These are phyloP conservation scores for Odontamblyopus lacepedii DNA, from an alignment of 2,797 vertebrate genomes.

Conservation along the genomic window DNA sequence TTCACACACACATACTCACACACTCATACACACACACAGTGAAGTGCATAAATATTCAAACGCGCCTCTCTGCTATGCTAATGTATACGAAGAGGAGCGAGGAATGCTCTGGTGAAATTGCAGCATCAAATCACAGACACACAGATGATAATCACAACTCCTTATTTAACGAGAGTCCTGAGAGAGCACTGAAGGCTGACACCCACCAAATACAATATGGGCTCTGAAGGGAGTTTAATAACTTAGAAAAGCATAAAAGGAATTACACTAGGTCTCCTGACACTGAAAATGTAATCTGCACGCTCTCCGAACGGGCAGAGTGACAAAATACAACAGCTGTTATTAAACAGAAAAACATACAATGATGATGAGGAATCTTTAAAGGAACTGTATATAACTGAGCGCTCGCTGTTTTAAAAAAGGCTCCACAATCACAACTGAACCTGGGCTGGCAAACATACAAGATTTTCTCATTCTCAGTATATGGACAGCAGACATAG, in stretches of 20 bases:
- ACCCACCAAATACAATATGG: conserved; percentile 6
- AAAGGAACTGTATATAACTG: too few species aligned
- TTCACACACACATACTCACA: too few species aligned
- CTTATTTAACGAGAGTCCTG: conserved; percentile 12
- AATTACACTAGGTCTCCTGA: conserved; percentile 1
- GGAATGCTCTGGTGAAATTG: conserved; percentile 8
- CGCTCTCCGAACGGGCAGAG: background rate
- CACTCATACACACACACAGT: background rate
- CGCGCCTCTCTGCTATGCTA: conserved; percentile 8
- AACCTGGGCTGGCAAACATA: too few species aligned
- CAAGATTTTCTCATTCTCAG: too few species aligned
- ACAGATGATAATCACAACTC: conserved; percentile 19
- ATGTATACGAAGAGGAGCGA: conserved; percentile 25
- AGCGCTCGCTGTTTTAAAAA: too few species aligned
- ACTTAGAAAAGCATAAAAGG: background rate
- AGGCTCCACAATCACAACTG: too few species aligned
- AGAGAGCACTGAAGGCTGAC: conserved; percentile 14
- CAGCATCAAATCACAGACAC: background rate
- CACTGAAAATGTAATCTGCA: conserved; percentile 9
- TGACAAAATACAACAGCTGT: background rate
- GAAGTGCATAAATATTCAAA: background rate
- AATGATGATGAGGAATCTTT: too few species aligned
- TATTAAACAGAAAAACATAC: too few species aligned
- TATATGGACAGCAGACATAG: too few species aligned
- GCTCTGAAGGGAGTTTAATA: conserved; percentile 7